A percentile compares a stretch with the other conserved stretches of the same genome.
Evolutionary conservation across 2,797 vertebrate genomes (phyloP).

Genomic region (Takifugu ocellatus): DNA sequence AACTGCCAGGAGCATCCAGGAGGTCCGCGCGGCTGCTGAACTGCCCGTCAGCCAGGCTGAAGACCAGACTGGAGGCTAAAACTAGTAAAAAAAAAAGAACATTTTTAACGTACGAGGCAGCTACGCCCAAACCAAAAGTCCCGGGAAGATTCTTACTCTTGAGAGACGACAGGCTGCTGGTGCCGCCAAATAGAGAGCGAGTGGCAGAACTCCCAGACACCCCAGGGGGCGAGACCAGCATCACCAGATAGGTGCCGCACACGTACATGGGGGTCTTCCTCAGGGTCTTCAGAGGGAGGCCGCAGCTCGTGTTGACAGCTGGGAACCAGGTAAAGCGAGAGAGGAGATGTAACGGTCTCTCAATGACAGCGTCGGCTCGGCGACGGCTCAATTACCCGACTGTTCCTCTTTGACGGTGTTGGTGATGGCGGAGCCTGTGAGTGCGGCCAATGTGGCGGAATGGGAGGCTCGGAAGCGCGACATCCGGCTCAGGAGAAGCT

Average conservation of each 20-base stretch:
- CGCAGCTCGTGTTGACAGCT: conserved; percentile 96
- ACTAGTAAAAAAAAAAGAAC: conserved; percentile 66
- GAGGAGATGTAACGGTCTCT: background rate
- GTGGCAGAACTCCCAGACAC: conserved; percentile 97
- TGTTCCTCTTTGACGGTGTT: conserved; percentile 98
- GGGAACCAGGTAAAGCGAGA: conserved; percentile 6
- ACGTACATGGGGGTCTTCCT: conserved; percentile 96
- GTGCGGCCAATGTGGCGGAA: conserved; percentile 93
- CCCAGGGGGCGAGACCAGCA: conserved; percentile 92
- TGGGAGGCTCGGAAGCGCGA: conserved; percentile 96
- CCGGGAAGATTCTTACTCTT: conserved; percentile 82
- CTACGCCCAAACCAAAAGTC: too few relatives aligned
- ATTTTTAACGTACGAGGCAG: too few relatives aligned
- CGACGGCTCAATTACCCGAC: conserved; percentile 78
- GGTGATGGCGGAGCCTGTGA: conserved; percentile 95
- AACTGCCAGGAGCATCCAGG: conserved; percentile 96
- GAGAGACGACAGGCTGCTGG: conserved; percentile 92
- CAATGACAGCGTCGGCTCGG: background rate
- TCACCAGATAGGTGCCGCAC: conserved; percentile 94
- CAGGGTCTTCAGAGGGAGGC: conserved; percentile 91
- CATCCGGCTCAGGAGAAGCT: conserved; percentile 95
- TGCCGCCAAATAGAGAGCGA: conserved; percentile 94
- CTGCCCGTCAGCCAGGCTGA: conserved; percentile 92
- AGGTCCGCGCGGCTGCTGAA: conserved; percentile 95
- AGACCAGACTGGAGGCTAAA: conserved; percentile 93